A percentile compares a stretch with the other conserved stretches of the same genome.
Evolutionary conservation across 2,113 vertebrate species (phyloP).

Genomic region (Isichthys henryi): DNA sequence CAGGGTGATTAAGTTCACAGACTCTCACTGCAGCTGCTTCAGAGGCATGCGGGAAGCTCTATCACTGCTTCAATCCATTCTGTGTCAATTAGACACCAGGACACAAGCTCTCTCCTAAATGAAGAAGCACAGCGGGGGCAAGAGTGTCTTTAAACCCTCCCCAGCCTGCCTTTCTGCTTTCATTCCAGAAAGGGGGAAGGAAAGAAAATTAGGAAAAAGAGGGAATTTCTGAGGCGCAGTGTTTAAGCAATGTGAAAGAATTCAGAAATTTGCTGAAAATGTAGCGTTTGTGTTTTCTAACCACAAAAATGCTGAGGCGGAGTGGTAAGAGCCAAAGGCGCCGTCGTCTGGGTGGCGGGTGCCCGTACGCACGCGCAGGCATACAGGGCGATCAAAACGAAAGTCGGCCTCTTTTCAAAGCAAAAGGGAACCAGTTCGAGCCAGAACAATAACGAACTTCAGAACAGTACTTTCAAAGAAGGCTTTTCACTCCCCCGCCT

Average conservation of each 20-base stretch:
- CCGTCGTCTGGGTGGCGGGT: background rate
- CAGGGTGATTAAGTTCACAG: background rate
- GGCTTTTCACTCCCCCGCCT: background rate
- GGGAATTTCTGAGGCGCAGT: background rate
- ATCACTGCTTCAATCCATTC: background rate
- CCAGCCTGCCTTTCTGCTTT: background rate
- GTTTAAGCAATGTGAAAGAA: background rate
- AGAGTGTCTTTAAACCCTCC: background rate
- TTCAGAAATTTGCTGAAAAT: background rate
- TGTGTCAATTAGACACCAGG: background rate
- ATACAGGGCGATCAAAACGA: background rate
- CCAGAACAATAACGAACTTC: slow-evolving; percentile 12
- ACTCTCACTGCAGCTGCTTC: background rate
- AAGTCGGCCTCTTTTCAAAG: background rate
- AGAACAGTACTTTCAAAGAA: background rate
- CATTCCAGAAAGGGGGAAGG: background rate
- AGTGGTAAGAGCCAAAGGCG: background rate
- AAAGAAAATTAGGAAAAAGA: background rate
- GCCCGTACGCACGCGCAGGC: background rate
- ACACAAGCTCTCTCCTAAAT: background rate
- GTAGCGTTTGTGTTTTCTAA: background rate
- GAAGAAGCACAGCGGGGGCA: background rate
- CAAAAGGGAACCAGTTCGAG: background rate
- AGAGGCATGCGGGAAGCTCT: background rate
- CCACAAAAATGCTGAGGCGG: background rate